Conservation (phyloP, 2,888 invertebrate genomes). For the Pyrrhosoma nymphula region DNA sequence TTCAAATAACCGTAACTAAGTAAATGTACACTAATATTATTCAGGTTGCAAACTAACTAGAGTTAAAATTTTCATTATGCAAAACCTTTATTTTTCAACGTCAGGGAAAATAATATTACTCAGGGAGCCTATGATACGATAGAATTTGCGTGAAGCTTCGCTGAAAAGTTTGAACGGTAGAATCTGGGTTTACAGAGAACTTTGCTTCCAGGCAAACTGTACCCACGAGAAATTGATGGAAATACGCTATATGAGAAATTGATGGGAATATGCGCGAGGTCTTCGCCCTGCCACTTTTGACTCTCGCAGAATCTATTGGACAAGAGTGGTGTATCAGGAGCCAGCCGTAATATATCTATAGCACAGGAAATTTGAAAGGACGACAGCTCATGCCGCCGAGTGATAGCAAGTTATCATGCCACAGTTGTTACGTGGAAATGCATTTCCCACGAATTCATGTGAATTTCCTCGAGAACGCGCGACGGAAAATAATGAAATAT, state of each 20-base stretch:
- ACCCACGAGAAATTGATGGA: not conserved
- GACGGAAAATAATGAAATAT: no score
- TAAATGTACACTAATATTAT: no score
- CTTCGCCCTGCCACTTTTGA: not conserved
- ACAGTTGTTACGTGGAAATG: not conserved
- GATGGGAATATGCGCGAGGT: not conserved
- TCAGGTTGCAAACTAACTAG: no score
- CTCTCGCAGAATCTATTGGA: not conserved
- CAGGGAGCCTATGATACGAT: no score
- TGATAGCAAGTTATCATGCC: not conserved
- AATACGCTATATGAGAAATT: not conserved
- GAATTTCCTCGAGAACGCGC: not conserved
- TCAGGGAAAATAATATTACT: no score
- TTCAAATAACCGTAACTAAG: no score
- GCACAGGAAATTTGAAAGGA: not conserved
- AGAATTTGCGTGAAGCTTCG: no score
- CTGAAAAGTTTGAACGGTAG: no score
- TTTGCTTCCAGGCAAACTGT: not conserved
- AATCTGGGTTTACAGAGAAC: no score
- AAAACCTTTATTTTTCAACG: no score
- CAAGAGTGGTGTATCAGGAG: not conserved
- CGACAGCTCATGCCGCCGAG: not conserved
- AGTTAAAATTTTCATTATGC: no score
- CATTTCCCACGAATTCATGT: not conserved
- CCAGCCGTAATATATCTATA: not conserved